Conservation (phyloP, 2,797 vertebrate species). For the Huso huso region DNA sequence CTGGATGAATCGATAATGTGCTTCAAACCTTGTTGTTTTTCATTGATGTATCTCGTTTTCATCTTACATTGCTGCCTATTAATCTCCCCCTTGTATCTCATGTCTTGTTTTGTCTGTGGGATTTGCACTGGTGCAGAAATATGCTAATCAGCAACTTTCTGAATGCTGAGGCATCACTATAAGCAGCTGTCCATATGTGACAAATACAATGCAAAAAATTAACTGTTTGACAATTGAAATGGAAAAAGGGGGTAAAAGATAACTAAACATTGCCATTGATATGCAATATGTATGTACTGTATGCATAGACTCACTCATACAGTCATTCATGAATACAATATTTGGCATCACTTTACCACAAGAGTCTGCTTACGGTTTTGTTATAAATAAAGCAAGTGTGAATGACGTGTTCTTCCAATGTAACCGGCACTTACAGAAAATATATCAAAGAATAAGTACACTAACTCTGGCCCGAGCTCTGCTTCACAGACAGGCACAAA, state of each 20-base stretch:
- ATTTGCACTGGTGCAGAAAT: conserved; percentile 3
- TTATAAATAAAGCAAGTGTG: no score
- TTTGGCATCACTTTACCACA: no score
- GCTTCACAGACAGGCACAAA: no score
- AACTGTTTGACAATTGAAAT: background rate
- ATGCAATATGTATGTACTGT: no score
- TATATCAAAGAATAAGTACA: no score
- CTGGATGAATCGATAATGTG: background rate
- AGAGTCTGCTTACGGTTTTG: no score
- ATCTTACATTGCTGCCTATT: background rate
- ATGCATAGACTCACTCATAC: no score
- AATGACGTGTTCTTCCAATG: no score
- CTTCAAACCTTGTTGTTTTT: background rate
- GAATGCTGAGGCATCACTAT: background rate
- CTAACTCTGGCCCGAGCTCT: no score
- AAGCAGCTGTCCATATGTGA: background rate
- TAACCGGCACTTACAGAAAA: no score
- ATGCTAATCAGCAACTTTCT: background rate
- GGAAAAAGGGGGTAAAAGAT: background rate
- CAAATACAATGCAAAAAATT: background rate
- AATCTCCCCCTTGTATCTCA: background rate
- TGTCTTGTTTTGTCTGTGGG: background rate
- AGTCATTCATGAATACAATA: no score
- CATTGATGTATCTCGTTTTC: background rate
- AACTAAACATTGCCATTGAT: no score